Base-by-base conservation (phyloP, 2,113 vertebrate genomes). In the Fulica atra region DNA sequence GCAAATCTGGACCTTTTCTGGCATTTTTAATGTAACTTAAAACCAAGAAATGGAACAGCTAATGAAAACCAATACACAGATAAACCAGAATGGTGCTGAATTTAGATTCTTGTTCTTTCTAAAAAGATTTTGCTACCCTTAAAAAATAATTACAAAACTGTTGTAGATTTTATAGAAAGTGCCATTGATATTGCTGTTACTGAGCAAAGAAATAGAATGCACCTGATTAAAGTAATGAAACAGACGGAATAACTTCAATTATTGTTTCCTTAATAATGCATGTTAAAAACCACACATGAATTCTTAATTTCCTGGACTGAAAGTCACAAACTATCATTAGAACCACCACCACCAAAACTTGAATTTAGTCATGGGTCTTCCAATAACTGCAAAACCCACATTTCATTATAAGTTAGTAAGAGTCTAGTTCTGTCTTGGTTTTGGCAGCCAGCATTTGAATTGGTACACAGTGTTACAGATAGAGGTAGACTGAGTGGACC, bases 141-240 rank as follows among this genome's bases (percentile, higher is more conserved):
- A 82, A 82, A 70, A 86, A 56, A 33, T 53, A 25, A 38, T 73
- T 95, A 97, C 59, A 76, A 80, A 97, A 87, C 36, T 35, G 40
- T 54, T 28, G 66, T 54, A 91, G 13, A 57, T 88, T 71, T 71
- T 80, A 57, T 80, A 80, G 48, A 60, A 86, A 88, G 16, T 53
- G 10, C 4, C 6, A 1, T 84, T 93, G 35, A 7, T 42, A 26
- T 86, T 64, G 92, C 60, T 76, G 56, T 61, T 20, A 24, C 51
- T 68, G 50, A 90, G 33, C 50, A 89, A 65, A 81, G 66, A 64
- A 77, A 54, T 54, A 91, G 42, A 59, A 16, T 48, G 28, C 24
- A 84, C 23, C 18, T 90, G 35, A 81, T 68, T 81, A 91, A 82
- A 81, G 18, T 33, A 7, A 36, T 53, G 24, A 57, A 95, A 72